Evolutionary conservation across 2,113 vertebrate species (phyloP).

Genomic region (Oreochromis tanganicae): DNA sequence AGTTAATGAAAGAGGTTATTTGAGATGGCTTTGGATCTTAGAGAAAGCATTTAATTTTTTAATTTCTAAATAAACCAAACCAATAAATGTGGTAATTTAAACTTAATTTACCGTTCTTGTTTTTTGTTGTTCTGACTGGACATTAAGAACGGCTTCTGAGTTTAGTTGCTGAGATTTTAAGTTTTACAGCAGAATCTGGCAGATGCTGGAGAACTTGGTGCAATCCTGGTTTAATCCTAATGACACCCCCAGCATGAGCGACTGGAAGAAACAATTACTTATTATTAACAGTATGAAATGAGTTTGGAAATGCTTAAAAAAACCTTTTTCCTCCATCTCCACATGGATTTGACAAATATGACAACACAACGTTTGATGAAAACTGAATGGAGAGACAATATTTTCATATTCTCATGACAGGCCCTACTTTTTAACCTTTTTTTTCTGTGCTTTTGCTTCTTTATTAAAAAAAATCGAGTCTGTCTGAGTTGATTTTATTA

Average conservation of each 20-base stretch:
- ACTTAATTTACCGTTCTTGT: not conserved
- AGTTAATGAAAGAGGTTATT: not conserved
- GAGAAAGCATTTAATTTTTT: not conserved
- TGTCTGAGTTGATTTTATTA: not conserved
- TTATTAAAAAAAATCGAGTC: not conserved
- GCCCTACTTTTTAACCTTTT: not conserved
- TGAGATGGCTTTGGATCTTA: not conserved
- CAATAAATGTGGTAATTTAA: not conserved
- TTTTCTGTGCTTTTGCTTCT: not conserved
- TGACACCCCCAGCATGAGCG: not conserved
- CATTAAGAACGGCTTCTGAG: not conserved
- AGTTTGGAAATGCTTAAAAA: not conserved
- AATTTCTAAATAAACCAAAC: not conserved
- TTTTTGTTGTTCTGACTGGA: not conserved
- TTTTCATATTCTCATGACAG: not conserved
- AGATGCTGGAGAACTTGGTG: not conserved
- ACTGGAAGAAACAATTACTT: not conserved
- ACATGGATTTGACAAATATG: not conserved
- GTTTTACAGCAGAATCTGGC: not conserved
- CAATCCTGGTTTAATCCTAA: not conserved
- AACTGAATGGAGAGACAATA: not conserved
- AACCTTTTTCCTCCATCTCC: rapidly evolving
- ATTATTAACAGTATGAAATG: not conserved
- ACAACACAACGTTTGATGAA: not conserved
- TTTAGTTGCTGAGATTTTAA: not conserved